A percentile compares a stretch with the other conserved stretches of the same genome.
phyloP scores from a whole-genome alignment of 2,888 invertebrate species.

The Cantharis flavilabris region DNA sequence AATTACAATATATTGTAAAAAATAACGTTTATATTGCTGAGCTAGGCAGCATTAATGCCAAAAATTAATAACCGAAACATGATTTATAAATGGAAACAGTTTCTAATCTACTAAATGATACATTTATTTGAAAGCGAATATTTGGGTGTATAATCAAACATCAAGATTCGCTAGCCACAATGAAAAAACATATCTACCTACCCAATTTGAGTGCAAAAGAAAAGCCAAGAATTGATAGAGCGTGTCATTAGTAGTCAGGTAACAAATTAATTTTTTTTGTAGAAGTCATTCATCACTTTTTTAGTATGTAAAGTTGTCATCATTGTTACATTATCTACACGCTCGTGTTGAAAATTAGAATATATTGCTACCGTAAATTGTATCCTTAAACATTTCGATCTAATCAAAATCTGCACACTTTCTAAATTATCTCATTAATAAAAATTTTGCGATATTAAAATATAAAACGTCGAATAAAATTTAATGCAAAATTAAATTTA shows the following conservation, averaged over 20 bases:
- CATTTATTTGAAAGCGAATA: background rate
- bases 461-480: background rate
- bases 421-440: background rate
- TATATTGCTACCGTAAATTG: background rate
- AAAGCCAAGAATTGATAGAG: background rate
- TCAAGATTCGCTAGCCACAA: background rate
- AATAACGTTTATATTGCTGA: background rate
- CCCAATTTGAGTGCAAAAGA: background rate
- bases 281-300: background rate
- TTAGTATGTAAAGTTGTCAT: background rate
- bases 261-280: background rate
- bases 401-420: background rate
- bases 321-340: background rate
- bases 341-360: background rate
- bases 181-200: background rate
- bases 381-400: background rate
- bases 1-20: background rate
- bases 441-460: background rate
- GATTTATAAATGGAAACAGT: background rate
- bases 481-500: background rate
- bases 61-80: background rate
- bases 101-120: background rate
- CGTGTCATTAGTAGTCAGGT: background rate
- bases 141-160: background rate
- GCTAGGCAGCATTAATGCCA: background rate